These are phyloP conservation scores for Triplophysa siluroides DNA, from an alignment of 2,113 vertebrate genomes.

Conservation along the genomic window DNA sequence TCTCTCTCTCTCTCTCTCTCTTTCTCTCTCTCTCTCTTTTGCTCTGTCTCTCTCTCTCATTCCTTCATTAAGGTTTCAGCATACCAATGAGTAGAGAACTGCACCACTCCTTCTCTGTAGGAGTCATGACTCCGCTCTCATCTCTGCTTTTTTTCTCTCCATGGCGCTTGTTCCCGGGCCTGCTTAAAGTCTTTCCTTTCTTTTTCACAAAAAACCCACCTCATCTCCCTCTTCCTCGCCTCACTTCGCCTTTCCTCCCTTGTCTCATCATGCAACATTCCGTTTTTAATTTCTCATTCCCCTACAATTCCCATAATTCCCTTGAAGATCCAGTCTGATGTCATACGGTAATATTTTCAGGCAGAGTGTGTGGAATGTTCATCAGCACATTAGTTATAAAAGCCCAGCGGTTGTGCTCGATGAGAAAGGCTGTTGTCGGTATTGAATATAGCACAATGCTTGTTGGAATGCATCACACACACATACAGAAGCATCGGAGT, in stretches of 20 bases:
- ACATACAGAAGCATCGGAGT: slow-evolving; percentile 11
- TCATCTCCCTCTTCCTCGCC: not conserved
- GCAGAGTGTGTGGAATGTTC: not conserved
- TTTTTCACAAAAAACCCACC: not conserved
- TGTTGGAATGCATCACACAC: slow-evolving; percentile 38
- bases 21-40: slow-evolving; percentile 19
- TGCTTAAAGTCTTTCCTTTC: slow-evolving; percentile 9
- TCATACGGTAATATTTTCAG: not conserved
- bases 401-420: not conserved
- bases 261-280: not conserved
- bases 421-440: not conserved
- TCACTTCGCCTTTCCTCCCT: not conserved
- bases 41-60: slow-evolving; percentile 35
- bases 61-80: slow-evolving; percentile 38
- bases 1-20: slow-evolving; percentile 2
- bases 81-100: slow-evolving; percentile 54
- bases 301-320: slow-evolving; percentile 29
- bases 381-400: slow-evolving; percentile 25
- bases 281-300: not conserved
- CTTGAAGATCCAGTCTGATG: not conserved
- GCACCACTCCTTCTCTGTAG: slow-evolving; percentile 46
- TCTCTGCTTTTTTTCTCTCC: slow-evolving; percentile 54
- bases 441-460: slow-evolving; percentile 17
- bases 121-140: slow-evolving; percentile 52
- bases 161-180: slow-evolving; percentile 15